phyloP scores from a whole-genome alignment of 2,888 invertebrate genomes.

The Protodeltote pygarga region DNA sequence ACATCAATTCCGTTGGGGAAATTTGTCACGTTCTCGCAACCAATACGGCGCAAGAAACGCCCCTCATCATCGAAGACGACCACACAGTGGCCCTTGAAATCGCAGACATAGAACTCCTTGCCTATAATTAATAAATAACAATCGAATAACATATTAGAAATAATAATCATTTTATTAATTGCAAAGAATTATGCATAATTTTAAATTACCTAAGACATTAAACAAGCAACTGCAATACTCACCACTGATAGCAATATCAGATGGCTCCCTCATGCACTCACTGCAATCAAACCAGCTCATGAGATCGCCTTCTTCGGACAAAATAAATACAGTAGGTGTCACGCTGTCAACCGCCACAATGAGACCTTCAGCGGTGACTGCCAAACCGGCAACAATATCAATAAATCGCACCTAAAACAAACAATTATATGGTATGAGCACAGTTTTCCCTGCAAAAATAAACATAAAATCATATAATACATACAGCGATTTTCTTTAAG shows the following conservation, averaged over 20 bases:
- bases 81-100: constrained; percentile 99
- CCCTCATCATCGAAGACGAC: constrained; percentile 98
- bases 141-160: background rate
- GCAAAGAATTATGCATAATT: background rate
- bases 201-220: too few relatives aligned
- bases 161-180: too few relatives aligned
- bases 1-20: constrained; percentile 99
- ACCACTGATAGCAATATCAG: constrained; percentile 98
- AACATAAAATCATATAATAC: constrained; percentile 32
- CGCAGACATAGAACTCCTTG: constrained; percentile 98
- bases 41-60: constrained; percentile 96
- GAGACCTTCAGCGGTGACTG: constrained; percentile 96
- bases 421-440: background rate
- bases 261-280: constrained; percentile 98
- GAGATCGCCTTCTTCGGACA: constrained; percentile 96
- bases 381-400: constrained; percentile 97
- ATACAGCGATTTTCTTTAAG: constrained; percentile 95
- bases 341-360: constrained; percentile 99
- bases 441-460: background rate
- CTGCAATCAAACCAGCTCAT: constrained; percentile 99
- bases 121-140: constrained; percentile 81
- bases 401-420: constrained; percentile 89
- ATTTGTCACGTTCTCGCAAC: constrained; percentile 97
- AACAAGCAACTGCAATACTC: constrained; percentile 51
- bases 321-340: constrained; percentile 97